A percentile compares a stretch with the other conserved stretches of the same genome.
Conservation (phyloP, 2,113 vertebrate genomes). For the Tachycineta bicolor region DNA sequence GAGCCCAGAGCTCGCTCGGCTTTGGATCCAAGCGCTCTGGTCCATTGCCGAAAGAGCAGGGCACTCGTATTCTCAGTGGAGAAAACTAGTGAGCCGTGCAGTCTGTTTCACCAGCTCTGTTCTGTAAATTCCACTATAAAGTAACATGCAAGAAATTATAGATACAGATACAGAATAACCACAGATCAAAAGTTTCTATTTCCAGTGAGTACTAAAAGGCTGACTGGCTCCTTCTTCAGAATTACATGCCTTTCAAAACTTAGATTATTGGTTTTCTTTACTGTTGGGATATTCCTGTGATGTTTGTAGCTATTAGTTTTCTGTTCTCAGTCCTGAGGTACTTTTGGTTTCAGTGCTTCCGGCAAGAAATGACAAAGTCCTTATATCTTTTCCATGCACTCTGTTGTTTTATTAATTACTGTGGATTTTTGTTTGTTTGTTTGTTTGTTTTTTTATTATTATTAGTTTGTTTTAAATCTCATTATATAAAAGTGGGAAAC, state of each 20-base stretch:
- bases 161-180: background rate
- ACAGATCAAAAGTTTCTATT: background rate
- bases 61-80: background rate
- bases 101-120: background rate
- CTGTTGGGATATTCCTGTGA: background rate
- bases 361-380: background rate
- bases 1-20: background rate
- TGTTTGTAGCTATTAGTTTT: background rate
- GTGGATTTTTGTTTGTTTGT: background rate
- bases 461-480: background rate
- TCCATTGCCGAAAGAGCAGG: background rate
- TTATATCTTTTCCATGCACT: background rate
- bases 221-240: background rate
- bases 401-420: background rate
- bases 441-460: background rate
- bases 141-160: background rate
- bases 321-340: background rate
- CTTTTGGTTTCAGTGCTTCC: background rate
- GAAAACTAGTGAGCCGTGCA: background rate
- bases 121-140: background rate
- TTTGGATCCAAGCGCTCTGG: background rate
- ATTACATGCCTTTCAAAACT: background rate
- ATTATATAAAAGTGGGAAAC: background rate
- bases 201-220: background rate
- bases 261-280: background rate